Base-by-base conservation (phyloP, 2,113 vertebrate genomes). In the Pyrgilauda ruficollis region DNA sequence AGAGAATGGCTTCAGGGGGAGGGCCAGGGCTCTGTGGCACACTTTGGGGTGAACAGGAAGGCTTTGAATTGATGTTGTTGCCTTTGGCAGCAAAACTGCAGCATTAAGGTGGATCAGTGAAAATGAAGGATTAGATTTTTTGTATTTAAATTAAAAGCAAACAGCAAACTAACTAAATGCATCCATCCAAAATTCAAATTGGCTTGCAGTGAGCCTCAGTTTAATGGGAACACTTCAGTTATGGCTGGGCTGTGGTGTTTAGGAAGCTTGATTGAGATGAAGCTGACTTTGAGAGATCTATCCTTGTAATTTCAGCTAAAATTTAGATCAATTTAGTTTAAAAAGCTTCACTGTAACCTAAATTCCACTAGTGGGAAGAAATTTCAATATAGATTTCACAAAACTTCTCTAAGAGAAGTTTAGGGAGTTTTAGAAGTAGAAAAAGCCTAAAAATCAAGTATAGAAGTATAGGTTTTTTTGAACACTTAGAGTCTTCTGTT, bases 221-320 rank as follows among this genome's bases (percentile, higher is more conserved):
- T 89, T 78, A 93, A 84, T 52, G 50, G 10, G 68, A 93, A 27
- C 64, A 8, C 20, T 90, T 84, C 4, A 61, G 70, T 80, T 80
- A 41, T 6, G 20, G 84, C 89, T 82, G 69, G 74, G 56, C 69
- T 0, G 0, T 16, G 44, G 19, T 67, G 58, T 62, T 91, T 77
- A 47, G 74, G 82, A 94, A 52, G 64, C 35, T 80, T 77, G 68
- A 81, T 63, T 78, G 91, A 92, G 89, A 63, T 63, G 50, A 70
- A 82, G 58, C 49, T 89, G 81, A 55, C n/a, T 92, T 94, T 53
- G 5, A 70, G 77, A 87, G 30, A 64, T 64, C 61, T 56, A 5
- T 58, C 77, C n/a, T 33, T 82, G 86, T 78, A 44, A 91, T 92
- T 95, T 94, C 84, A 82, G 66, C 44, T 72, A 37, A 89, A 94